Conservation (phyloP, 2,113 vertebrate genomes). For the Percina caprodes region DNA sequence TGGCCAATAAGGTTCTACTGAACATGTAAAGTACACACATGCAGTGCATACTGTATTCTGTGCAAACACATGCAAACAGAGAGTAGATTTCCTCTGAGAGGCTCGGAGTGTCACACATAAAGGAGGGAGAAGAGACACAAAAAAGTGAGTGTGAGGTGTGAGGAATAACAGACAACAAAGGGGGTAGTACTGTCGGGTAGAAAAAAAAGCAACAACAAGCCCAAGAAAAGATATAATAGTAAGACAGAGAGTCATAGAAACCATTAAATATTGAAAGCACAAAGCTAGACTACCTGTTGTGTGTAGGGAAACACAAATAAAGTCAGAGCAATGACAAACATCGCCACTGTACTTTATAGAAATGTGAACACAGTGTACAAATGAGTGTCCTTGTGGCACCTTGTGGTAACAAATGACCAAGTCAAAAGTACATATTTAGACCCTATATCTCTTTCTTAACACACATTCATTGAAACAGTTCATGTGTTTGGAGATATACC, state of each 20-base stretch:
- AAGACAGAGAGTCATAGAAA: background rate
- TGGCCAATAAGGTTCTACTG: conserved; percentile 9
- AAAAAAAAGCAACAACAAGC: conserved; percentile 1
- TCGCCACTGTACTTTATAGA: background rate
- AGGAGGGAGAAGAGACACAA: background rate
- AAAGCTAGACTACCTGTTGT: background rate
- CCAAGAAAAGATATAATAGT: background rate
- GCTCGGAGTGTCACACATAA: background rate
- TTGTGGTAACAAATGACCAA: background rate
- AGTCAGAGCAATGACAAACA: background rate
- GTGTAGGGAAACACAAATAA: background rate
- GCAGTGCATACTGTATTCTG: conserved; percentile 27
- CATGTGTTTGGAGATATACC: background rate
- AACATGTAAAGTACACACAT: conserved; percentile 48
- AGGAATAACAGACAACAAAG: background rate
- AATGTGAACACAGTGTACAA: background rate
- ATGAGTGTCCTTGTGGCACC: background rate
- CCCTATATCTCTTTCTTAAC: background rate
- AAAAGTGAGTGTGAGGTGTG: background rate
- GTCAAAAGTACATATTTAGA: conserved; percentile 11
- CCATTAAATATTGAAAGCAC: background rate
- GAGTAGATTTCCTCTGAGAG: conserved; percentile 1
- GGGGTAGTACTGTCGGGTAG: background rate
- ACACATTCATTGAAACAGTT: background rate
- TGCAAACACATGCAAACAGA: conserved; percentile 6